Percentiles rank a stretch among this genome's conserved stretches.
These are phyloP conservation scores for Muntiacus reevesi DNA, from an alignment of 2,113 vertebrate species.

Conservation along the genomic window DNA sequence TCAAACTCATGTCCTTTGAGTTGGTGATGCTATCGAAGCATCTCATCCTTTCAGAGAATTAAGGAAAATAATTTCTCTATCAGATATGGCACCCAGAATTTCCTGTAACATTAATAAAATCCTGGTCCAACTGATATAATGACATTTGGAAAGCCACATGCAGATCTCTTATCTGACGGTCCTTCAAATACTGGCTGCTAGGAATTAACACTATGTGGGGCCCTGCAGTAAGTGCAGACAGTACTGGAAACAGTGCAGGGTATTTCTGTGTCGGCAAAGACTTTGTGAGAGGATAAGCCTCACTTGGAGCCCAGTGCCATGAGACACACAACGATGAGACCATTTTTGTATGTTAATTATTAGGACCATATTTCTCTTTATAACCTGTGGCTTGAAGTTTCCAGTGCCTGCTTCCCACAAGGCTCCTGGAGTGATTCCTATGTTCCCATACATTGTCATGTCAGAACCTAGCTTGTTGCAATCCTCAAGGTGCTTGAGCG, in stretches of 20 bases:
- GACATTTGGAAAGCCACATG: not conserved
- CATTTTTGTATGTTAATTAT: not conserved
- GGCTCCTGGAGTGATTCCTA: not conserved
- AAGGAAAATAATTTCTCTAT: not conserved
- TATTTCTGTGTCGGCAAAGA: not conserved
- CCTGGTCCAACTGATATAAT: not conserved
- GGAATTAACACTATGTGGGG: not conserved
- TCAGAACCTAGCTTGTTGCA: not conserved
- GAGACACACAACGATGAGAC: accelerated
- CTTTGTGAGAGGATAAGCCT: not conserved
- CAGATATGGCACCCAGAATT: not conserved
- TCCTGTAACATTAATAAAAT: not conserved
- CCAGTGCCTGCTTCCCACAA: not conserved
- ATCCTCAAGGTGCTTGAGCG: not conserved
- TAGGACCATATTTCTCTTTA: accelerated
- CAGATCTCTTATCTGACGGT: not conserved
- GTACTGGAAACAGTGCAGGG: not conserved
- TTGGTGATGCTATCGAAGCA: not conserved
- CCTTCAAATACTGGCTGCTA: not conserved
- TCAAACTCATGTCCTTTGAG: not conserved
- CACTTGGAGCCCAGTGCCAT: accelerated
- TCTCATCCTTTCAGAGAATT: not conserved
- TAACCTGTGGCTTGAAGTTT: not conserved
- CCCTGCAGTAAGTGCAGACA: not conserved
- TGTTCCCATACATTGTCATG: accelerated